These are phyloP conservation scores for Aleiodes testaceus DNA, from an alignment of 2,888 invertebrate species.

Conservation along the genomic window DNA sequence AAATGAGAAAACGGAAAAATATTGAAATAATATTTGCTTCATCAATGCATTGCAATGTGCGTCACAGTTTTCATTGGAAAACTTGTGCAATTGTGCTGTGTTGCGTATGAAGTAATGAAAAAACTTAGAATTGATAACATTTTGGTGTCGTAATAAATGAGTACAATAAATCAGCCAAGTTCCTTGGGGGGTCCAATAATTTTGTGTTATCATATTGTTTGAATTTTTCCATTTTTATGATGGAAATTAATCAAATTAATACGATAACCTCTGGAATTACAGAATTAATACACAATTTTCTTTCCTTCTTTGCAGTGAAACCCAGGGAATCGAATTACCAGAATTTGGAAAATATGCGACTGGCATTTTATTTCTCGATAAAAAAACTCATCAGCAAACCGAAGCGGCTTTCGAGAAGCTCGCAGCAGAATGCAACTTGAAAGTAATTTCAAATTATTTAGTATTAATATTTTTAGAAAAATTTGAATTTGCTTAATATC, in stretches of 20 bases:
- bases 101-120: constrained; percentile 27
- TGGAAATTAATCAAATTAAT: background rate
- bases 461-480: background rate
- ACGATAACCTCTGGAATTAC: background rate
- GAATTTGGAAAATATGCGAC: constrained; percentile 94
- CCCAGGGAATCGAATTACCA: constrained; percentile 88
- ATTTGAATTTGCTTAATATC: background rate
- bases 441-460: constrained; percentile 70
- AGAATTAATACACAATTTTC: background rate
- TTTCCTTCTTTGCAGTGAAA: constrained; percentile 78
- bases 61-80: constrained; percentile 32
- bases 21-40: constrained; percentile 7
- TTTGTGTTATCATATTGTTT: background rate
- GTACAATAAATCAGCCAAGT: constrained; percentile 37
- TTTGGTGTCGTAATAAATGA: constrained; percentile 43
- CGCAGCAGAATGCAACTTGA: constrained; percentile 85
- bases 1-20: constrained; percentile 18
- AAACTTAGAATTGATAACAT: constrained; percentile 40
- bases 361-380: constrained; percentile 95
- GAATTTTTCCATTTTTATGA: background rate
- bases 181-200: constrained; percentile 45
- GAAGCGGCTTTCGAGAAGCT: constrained; percentile 88
- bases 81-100: constrained; percentile 17
- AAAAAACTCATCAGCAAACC: constrained; percentile 84
- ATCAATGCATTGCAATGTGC: constrained; percentile 14